Evolutionary conservation across 2,888 invertebrate genomes (phyloP).

Genomic region (Nephrotoma guestfalica): DNA sequence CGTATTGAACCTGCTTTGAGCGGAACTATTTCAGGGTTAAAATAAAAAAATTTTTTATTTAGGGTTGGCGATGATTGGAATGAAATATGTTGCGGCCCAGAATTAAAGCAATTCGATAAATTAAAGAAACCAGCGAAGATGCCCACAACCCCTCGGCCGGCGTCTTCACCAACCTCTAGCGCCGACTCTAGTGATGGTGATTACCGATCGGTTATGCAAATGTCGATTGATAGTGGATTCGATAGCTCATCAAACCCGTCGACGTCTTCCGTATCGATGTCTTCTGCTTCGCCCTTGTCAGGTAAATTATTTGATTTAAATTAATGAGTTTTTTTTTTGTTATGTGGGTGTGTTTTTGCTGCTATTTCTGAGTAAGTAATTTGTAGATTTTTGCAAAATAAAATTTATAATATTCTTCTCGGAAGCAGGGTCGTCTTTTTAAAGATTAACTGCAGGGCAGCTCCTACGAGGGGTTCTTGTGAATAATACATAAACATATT

Average conservation of each 20-base stretch:
- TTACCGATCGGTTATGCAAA: conserved; percentile 1
- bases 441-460: too few relatives aligned
- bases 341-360: too few relatives aligned
- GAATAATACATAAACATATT: too few relatives aligned
- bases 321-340: too few relatives aligned
- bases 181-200: conserved; percentile 10
- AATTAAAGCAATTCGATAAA: background rate
- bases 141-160: conserved; percentile 10
- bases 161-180: conserved; percentile 13
- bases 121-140: conserved; percentile 12
- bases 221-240: conserved; percentile 23
- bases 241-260: conserved; percentile 21
- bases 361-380: too few relatives aligned
- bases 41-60: background rate
- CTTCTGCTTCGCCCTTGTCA: background rate
- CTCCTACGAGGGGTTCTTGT: too few relatives aligned
- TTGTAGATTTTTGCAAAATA: too few relatives aligned
- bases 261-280: background rate
- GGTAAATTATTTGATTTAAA: background rate
- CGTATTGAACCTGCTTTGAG: background rate
- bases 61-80: conserved; percentile 21
- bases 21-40: background rate
- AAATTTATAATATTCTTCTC: too few relatives aligned
- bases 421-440: too few relatives aligned
- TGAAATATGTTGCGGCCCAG: conserved; percentile 20